Evolutionary conservation across 1,140 invertebrate species (phyloP).

Genomic region (Sarcophaga bullata): DNA sequence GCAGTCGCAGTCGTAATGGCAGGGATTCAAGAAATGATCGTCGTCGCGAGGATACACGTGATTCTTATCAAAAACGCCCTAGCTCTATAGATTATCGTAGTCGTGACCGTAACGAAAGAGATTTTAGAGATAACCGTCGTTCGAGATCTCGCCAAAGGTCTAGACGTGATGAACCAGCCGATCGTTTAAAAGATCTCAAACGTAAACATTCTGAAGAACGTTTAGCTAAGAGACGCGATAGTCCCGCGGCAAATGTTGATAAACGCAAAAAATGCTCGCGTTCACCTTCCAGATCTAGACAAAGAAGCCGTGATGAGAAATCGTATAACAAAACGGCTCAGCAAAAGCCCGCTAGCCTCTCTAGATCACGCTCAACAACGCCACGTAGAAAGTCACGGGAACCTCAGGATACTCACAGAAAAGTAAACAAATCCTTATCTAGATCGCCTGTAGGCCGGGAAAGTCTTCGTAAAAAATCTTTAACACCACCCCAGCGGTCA

Average conservation of each 20-base stretch:
- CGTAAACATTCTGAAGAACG: conserved; percentile 37
- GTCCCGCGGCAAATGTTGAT: conserved; percentile 19
- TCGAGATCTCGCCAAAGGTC: conserved; percentile 41
- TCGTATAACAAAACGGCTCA: neutral
- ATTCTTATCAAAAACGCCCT: neutral
- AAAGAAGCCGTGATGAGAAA: conserved; percentile 15
- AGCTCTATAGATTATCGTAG: neutral
- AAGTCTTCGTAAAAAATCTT: conserved; percentile 28
- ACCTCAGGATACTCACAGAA: conserved; percentile 23
- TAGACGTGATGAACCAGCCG: conserved; percentile 44
- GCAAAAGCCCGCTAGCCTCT: neutral
- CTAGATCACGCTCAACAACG: conserved; percentile 45
- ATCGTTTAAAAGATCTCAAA: conserved; percentile 43
- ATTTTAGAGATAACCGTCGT: neutral
- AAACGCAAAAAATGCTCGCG: conserved; percentile 41
- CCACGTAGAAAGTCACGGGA: conserved; percentile 45
- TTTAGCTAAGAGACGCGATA: conserved; percentile 21
- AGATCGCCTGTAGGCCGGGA: conserved; percentile 45
- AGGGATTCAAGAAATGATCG: neutral
- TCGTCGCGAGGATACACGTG: neutral
- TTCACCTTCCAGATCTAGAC: conserved; percentile 41
- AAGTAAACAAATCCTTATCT: conserved; percentile 12
- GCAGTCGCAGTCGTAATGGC: neutral
- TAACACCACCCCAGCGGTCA: conserved; percentile 30
- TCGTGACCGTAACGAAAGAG: neutral